Base-by-base conservation (phyloP, 2,888 invertebrate species). In the Thecocarcelia acutangulata region DNA sequence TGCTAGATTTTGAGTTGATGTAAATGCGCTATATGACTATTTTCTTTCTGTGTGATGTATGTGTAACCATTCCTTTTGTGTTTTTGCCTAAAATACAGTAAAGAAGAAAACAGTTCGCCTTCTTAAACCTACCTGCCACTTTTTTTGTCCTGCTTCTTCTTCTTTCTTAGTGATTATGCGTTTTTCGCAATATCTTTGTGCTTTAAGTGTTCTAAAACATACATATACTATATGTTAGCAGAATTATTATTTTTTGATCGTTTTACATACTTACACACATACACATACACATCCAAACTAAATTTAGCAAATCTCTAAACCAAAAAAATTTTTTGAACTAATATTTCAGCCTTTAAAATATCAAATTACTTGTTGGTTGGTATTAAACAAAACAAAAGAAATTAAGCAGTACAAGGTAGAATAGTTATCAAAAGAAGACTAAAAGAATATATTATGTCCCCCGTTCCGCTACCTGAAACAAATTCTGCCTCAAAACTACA, bases 271-370 rank as follows among this genome's bases (percentile, higher is more conserved):
- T 13, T n/a, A 28, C 40, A 40, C 1, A 24, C 12, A n/a, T n/a
- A 17, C 13, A 46, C 6, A 33, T 28, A 8, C 9, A 50, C n/a
- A 13, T 9, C 46, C 11, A 56, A 50, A 40, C 28, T 19, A 46
- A 75, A 64, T 64, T 70, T 48, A 79, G 28, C 33, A 33, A 40
- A 58, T n/a, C n/a, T n/a, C n/a, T 15, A 64, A 37, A 56, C 54
- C 4, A 64, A 56, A 42, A 56, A 21, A 46, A 54, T 19, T 37
- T 56, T 74, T 46, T 33, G 13, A 44, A 56, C 63, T 48, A 66
- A 54, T 42, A 50, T 80, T 82, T 66, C 78, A 82, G 82, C 48
- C 37, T 66, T 66, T 64, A 82, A 82, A 78, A 78, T 69, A 82
- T 82, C 78, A 74, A 54, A 66, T 82, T 78, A 61, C 74, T n/a